Percentiles rank a stretch among this genome's conserved stretches.
Evolutionary conservation across 2,888 invertebrate genomes (phyloP).

Genomic region (Peribatodes rhomboidaria): DNA sequence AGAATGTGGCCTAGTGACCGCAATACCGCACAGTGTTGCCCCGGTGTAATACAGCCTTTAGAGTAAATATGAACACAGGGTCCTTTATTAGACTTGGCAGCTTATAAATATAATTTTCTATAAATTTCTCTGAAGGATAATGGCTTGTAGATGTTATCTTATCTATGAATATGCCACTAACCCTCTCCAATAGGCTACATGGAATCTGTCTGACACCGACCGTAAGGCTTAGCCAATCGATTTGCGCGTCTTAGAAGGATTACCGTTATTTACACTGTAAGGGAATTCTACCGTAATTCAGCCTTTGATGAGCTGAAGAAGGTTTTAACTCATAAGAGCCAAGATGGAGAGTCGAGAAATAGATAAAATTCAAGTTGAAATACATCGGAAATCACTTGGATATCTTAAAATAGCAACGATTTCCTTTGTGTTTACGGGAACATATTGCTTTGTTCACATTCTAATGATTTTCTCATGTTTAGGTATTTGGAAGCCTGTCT

Average conservation of each 20-base stretch:
- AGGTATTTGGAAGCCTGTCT: constrained; percentile 22
- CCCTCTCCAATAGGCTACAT: constrained; percentile 11
- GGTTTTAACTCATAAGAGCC: constrained; percentile 1
- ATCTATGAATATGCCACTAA: not conserved
- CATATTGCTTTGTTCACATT: not conserved
- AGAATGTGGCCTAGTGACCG: no score
- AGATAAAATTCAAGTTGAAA: no score
- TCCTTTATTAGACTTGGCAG: not conserved
- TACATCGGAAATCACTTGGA: not conserved
- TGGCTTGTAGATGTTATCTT: constrained; percentile 1
- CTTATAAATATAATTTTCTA: constrained; percentile 1
- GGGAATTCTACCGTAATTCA: constrained; percentile 18
- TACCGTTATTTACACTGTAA: constrained; percentile 25
- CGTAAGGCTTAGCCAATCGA: constrained; percentile 24
- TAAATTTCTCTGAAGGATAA: constrained; percentile 3
- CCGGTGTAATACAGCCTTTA: no score
- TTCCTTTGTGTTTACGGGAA: not conserved
- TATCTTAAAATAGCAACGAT: not conserved
- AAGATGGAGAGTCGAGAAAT: not conserved
- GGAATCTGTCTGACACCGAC: constrained; percentile 28
- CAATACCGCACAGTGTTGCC: no score
- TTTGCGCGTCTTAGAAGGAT: constrained; percentile 20
- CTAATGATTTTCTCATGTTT: no score
- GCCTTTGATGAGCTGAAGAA: constrained; percentile 2
- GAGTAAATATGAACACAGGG: no score